These are phyloP conservation scores for Cercopithecus mona DNA, from an alignment of 2,113 vertebrate genomes.

Conservation along the genomic window DNA sequence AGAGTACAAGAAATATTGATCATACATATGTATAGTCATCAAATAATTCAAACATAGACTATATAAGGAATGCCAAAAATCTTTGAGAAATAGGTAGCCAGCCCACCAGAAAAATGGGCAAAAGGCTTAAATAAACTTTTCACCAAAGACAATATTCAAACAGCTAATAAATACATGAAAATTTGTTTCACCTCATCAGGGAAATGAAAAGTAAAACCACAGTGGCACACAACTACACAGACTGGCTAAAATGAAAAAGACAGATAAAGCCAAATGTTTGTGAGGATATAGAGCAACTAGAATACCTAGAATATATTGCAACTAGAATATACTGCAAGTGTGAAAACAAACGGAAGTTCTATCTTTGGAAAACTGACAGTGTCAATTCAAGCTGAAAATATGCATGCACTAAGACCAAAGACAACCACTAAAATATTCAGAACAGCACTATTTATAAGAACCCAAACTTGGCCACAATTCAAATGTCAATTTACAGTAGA, in stretches of 20 bases:
- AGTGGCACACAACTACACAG: neutral
- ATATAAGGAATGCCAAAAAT: neutral
- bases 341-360: neutral
- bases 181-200: neutral
- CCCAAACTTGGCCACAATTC: neutral
- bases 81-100: neutral
- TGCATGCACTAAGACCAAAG: neutral
- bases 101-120: neutral
- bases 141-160: neutral
- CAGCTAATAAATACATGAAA: neutral
- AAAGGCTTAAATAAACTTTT: neutral
- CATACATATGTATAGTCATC: neutral
- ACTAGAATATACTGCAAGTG: neutral
- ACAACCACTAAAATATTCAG: neutral
- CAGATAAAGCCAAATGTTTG: neutral
- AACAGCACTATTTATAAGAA: neutral
- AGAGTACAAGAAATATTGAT: neutral
- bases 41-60: neutral
- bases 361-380: neutral
- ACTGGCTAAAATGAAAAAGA: neutral
- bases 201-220: slow-evolving; percentile 14
- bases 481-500: neutral
- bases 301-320: neutral
- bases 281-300: neutral
- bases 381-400: neutral